Base-by-base conservation (phyloP, 2,888 invertebrate genomes). In the Thalpophila matura region DNA sequence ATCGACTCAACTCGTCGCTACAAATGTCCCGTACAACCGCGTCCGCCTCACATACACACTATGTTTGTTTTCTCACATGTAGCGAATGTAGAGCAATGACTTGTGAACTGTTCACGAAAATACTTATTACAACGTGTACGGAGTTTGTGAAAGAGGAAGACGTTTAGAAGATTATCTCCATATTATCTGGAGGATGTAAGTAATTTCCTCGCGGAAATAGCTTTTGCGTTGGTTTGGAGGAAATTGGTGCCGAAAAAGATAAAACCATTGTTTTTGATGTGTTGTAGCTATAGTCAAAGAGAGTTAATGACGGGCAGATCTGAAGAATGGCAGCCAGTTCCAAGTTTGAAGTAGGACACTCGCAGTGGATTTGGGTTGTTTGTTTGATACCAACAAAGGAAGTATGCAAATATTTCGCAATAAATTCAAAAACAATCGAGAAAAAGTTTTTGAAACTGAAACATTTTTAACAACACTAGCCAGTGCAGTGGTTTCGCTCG, bases 191-290 rank as follows among this genome's bases (percentile, higher is more conserved):
- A 31, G 72, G 65, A 57, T 68, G 49, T 18, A 35, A 71, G 72
- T 71, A 57, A 68, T 71, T 68, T 71, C 67, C 67, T 71, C 45
- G 20, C 47, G 67, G 56, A 65, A 56, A 71, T 71, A 71, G 47
- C 47, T 49, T 29, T 12, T 35, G 49, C 67, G 33, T 45, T 35
- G 12, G 56, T 20, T 22, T 45, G 2, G 46, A 49, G 65, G 72
- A 65, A 65, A 72, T 71, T 68, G 49, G 9, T 40, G 40, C 26
- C 50, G 31, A 68, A 72, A 69, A 68, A 71, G 31, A n/a, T 56
- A 27, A 71, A 67, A 58, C 66, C 40, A 46, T 57, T 68, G 45
- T 57, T 64, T 57, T 68, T 27, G 43, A 45, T 56, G 22, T 55
- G 31, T 43, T 27, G 12, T 12, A n/a, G 14, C 16, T 37, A 1